Base-by-base conservation (phyloP, 2,113 vertebrate species). In the Thinocorus orbignyianus region DNA sequence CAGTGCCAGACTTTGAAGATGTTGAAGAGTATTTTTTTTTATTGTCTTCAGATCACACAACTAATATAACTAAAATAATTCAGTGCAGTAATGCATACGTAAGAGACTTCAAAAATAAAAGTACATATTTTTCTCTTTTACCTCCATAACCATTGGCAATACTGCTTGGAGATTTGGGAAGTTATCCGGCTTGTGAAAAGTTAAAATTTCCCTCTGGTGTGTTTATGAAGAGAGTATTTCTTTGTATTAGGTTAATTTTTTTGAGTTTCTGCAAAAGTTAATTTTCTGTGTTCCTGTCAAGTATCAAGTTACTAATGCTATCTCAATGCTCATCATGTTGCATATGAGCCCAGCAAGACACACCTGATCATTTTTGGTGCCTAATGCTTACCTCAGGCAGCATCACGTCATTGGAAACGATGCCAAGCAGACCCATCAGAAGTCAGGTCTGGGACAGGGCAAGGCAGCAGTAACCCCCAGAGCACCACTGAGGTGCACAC, bases 371-470 rank as follows among this genome's bases (percentile, higher is more conserved):
- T 76, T 92, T 88, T 26, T 86, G 37, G 13, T 95, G 62, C 49
- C 35, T 52, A 15, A 30, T 25, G 31, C 18, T 91, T 55, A 64
- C 22, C 57, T 17, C 70, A 60, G 78, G 8, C 9, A 11, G 9
- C 19, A 35, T 33, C 17, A 7, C 2, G 4, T 12, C 6, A 0
- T 2, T 69, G 54, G 39, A n/a, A 71, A 61, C 0, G 0, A 42
- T 48, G 65, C 9, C 81, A 46, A 39, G 15, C 30, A 90, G 48
- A 52, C 18, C 41, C 48, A 60, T 3, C 20, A 44, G 46, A 84
- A 54, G 16, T 55, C 31, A 35, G 7, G 30, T 76, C 26, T 17
- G 6, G 74, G 30, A 41, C 26, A 23, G 26, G 14, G 24, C 10
- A 42, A 39, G 46, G 51, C 48, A 89, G 81, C 25, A 84, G 44